Evolutionary conservation across 2,888 invertebrate species (phyloP), one percentile per base, ranked within the genome.

Genomic region (Tinea semifulvella): DNA sequence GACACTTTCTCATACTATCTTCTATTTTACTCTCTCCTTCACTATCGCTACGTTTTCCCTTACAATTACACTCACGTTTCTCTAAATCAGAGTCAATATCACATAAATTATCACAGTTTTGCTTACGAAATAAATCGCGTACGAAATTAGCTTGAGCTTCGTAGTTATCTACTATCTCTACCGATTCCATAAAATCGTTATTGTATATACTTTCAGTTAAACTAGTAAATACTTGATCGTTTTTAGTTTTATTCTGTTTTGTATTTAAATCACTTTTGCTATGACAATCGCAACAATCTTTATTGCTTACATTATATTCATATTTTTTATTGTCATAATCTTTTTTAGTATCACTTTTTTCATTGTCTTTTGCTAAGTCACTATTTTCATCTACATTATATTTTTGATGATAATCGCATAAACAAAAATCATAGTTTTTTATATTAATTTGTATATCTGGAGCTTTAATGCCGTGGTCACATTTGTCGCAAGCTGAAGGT

Each of bases 131-230:
- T n/a, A 79, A 45, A 47, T 79, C 71, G 0, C 65, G 55, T 0
- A 79, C 75, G 40, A 80, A 79, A 14, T 68, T 57, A 0, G 71
- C 76, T 55, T 77, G 77, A 0, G 66, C 64, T 6, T 73, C 73
- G 13, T 66, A 76, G 49, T 63, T 68, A 2, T 67, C 65, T 0
- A 66, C 53, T 1, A 66, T 63, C 44, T 68, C 58, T 0, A 61
- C 51, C 55, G 60, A 51, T 11, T 69, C 58, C 6, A 64, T 17
- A 3, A 75, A 45, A 0, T 62, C 64, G 10, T 72, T 67, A n/a
- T 68, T 66, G 35, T 70, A 79, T 48, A 77, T 76, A 2, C 68
- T 63, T 47, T 77, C 77, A 0, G 73, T 72, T 6, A 70, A 22
- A 22, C 22, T 22, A 22, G n/a, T n/a, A 22, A 22, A 7, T 22